Conservation (phyloP, 2,113 vertebrate species). For the Synodontis membranacea region DNA sequence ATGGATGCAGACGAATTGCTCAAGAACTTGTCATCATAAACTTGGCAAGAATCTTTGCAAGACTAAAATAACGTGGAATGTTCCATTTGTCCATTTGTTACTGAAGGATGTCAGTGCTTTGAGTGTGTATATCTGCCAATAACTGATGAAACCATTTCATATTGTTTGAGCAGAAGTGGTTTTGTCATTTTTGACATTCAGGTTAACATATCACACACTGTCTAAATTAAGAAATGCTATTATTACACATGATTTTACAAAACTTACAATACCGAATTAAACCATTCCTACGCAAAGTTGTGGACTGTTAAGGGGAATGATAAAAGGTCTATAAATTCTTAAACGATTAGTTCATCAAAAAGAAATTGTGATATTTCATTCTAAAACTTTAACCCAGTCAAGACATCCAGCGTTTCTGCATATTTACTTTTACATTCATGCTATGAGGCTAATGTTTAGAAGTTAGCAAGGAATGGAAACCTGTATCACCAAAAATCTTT, state of each 20-base stretch:
- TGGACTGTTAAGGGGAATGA: neutral
- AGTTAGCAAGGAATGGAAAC: neutral
- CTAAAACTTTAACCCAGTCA: neutral
- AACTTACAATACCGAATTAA: neutral
- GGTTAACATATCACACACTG: neutral
- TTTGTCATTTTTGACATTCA: neutral
- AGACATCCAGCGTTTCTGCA: neutral
- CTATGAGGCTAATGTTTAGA: conserved; percentile 1
- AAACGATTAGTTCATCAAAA: neutral
- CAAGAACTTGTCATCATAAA: neutral
- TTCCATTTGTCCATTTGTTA: neutral
- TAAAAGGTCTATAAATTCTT: neutral
- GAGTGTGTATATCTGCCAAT: neutral
- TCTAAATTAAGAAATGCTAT: neutral
- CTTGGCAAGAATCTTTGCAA: neutral
- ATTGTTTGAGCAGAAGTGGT: neutral
- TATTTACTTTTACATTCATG: neutral
- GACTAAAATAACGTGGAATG: neutral
- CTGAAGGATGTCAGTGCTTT: conserved; percentile 29
- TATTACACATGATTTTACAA: neutral
- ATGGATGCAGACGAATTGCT: neutral
- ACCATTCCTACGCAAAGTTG: neutral
- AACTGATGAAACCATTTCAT: neutral
- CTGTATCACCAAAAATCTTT: neutral
- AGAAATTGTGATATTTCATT: neutral